phyloP scores from a whole-genome alignment of 2,888 invertebrate genomes.

The Andrena haemorrhoa region DNA sequence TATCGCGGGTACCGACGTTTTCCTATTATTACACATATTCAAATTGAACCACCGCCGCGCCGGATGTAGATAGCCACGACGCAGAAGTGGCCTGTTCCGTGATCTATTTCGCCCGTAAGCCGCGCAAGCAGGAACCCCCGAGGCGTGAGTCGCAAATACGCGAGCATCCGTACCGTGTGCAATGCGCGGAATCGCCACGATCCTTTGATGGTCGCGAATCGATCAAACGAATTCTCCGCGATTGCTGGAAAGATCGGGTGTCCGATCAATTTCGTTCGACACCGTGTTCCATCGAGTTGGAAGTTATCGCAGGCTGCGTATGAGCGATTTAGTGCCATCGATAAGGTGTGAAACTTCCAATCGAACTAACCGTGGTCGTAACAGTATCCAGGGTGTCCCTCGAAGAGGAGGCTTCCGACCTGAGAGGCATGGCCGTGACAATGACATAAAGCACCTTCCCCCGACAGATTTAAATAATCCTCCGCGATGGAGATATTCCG shows the following conservation, averaged over 20 bases:
- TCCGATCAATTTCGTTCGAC: too few species aligned
- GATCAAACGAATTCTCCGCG: not conserved
- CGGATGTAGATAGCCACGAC: slow-evolving; percentile 54
- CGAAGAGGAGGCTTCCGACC: slow-evolving; percentile 69
- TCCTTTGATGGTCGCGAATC: not conserved
- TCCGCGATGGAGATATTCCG: slow-evolving; percentile 15
- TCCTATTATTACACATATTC: slow-evolving; percentile 70
- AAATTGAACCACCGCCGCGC: slow-evolving; percentile 63
- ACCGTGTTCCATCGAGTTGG: not conserved
- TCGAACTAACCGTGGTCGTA: slow-evolving; percentile 67
- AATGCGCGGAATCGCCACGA: not conserved
- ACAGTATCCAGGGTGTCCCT: slow-evolving; percentile 72
- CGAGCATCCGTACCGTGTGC: slow-evolving; percentile 6
- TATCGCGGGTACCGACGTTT: slow-evolving; percentile 30
- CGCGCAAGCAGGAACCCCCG: slow-evolving; percentile 21
- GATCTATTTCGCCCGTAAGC: slow-evolving; percentile 43
- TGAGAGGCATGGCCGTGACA: slow-evolving; percentile 65
- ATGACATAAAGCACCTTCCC: slow-evolving; percentile 47
- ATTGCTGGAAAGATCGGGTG: not conserved
- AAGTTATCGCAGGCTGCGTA: not conserved
- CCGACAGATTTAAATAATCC: slow-evolving; percentile 26
- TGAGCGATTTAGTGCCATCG: too few species aligned
- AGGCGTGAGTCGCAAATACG: slow-evolving; percentile 8
- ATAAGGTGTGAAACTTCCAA: not conserved
- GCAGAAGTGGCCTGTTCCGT: slow-evolving; percentile 15